Percentiles rank a stretch among this genome's conserved stretches.
These are phyloP conservation scores for Trematomus bernacchii DNA, from an alignment of 2,797 vertebrate species.

Conservation along the genomic window DNA sequence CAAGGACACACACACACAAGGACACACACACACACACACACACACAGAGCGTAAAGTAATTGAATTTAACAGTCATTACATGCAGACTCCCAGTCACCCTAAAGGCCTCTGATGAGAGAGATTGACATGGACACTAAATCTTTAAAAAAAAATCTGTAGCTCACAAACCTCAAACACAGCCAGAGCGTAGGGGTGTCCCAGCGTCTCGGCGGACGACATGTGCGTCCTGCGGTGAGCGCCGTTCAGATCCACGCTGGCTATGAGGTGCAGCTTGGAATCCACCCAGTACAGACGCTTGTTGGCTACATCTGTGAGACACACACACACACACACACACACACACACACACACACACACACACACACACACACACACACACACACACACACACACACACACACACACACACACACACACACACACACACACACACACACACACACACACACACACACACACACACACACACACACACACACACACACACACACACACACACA, in stretches of 20 bases:
- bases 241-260: constrained; percentile 95
- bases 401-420: constrained; percentile 50
- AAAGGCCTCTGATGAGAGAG: constrained; percentile 36
- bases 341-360: constrained; percentile 45
- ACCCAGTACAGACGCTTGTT: constrained; percentile 98
- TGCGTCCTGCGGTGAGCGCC: constrained; percentile 93
- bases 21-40: too few species aligned
- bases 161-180: constrained; percentile 95
- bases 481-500: constrained; percentile 50
- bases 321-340: constrained; percentile 39
- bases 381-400: constrained; percentile 47
- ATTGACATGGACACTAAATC: constrained; percentile 10
- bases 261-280: constrained; percentile 95
- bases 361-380: constrained; percentile 45
- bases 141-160: not conserved
- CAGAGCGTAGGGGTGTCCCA: constrained; percentile 95
- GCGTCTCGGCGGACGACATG: constrained; percentile 89
- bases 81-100: constrained; percentile 37
- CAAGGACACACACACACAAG: too few species aligned
- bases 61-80: constrained; percentile 54
- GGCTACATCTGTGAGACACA: constrained; percentile 88
- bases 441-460: constrained; percentile 45
- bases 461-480: constrained; percentile 47
- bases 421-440: constrained; percentile 46
- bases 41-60: not conserved